These are phyloP conservation scores for Cordilura impudica DNA, from an alignment of 2,888 invertebrate species.

Conservation along the genomic window DNA sequence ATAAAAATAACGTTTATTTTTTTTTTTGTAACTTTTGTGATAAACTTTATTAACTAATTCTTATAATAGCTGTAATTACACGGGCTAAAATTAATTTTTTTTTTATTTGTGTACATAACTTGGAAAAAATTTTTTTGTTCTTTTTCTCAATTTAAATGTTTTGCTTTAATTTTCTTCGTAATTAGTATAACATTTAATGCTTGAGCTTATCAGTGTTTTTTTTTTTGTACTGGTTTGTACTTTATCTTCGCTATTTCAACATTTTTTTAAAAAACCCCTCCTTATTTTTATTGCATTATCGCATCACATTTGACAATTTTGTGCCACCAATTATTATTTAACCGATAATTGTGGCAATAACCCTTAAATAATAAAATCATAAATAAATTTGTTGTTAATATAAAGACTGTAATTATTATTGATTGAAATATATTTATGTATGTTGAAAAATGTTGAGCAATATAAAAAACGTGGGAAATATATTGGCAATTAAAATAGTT, in stretches of 20 bases:
- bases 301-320: background rate
- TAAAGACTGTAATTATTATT: background rate
- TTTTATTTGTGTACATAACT: too few species aligned
- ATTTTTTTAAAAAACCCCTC: background rate
- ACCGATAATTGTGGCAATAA: slow-evolving; percentile 47
- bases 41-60: too few species aligned
- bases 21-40: too few species aligned
- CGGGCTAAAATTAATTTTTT: too few species aligned
- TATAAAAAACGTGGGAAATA: background rate
- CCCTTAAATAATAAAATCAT: slow-evolving; percentile 8
- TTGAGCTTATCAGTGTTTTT: background rate
- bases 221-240: background rate
- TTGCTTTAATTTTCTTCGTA: background rate
- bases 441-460: background rate
- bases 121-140: background rate
- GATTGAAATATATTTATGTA: background rate
- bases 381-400: slow-evolving; percentile 1
- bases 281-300: background rate
- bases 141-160: background rate
- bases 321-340: background rate
- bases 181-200: background rate
- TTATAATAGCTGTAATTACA: too few species aligned
- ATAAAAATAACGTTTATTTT: too few species aligned
- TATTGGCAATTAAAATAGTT: background rate
- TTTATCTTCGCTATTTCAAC: background rate